A percentile compares a stretch with the other conserved stretches of the same genome.
These are phyloP conservation scores for Lepidurus arcticus DNA, from an alignment of 1,140 invertebrate species.

Conservation along the genomic window DNA sequence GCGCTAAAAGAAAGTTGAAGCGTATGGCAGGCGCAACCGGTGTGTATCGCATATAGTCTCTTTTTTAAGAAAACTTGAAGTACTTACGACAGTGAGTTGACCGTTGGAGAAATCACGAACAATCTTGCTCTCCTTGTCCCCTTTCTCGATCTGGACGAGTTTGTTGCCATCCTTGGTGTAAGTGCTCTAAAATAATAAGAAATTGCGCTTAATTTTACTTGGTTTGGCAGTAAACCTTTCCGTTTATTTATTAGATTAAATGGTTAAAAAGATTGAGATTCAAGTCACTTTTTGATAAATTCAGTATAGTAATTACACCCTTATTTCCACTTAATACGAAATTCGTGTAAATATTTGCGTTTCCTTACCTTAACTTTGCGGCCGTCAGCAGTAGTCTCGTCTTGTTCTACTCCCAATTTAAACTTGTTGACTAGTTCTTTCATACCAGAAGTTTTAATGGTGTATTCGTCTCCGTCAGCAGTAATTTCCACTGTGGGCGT, in stretches of 20 bases:
- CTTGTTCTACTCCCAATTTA: conserved; percentile 72
- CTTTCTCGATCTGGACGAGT: conserved; percentile 34
- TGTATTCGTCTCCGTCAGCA: conserved; percentile 61
- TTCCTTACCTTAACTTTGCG: conserved; percentile 63
- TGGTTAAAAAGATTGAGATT: conserved; percentile 33
- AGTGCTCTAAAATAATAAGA: conserved; percentile 31
- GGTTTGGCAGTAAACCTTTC: no score
- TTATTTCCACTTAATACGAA: background rate
- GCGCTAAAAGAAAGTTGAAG: background rate
- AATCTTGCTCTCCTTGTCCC: conserved; percentile 31
- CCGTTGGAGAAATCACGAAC: conserved; percentile 35
- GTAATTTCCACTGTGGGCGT: conserved; percentile 67
- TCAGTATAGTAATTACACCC: background rate
- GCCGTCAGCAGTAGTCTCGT: conserved; percentile 78
- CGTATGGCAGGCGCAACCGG: background rate
- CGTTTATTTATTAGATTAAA: no score
- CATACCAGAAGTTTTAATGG: conserved; percentile 71
- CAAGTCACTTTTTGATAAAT: conserved; percentile 26
- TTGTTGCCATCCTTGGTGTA: conserved; percentile 36
- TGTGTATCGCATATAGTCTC: background rate
- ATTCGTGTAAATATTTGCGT: background rate
- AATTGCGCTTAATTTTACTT: background rate
- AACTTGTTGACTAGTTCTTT: conserved; percentile 73
- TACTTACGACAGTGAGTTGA: conserved; percentile 34
- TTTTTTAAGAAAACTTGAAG: background rate